A percentile compares a stretch with the other conserved stretches of the same genome.
Evolutionary conservation across 2,888 invertebrate genomes (phyloP).

Genomic region (Amorpha juglandis): DNA sequence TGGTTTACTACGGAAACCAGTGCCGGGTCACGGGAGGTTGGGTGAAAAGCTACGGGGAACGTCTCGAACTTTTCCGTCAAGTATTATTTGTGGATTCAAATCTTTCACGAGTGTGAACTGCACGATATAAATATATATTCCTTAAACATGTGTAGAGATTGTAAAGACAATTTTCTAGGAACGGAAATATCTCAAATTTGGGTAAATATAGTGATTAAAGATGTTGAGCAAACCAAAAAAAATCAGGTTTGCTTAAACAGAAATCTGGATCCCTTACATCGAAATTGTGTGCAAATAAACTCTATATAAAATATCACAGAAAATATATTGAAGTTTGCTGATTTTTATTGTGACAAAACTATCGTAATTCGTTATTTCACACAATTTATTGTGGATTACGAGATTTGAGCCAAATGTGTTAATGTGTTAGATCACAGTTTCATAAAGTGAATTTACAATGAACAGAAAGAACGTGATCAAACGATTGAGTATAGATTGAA

Average conservation of each 20-base stretch:
- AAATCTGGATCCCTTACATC: too few species aligned
- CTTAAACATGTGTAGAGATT: neutral
- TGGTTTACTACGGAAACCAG: slow-evolving; percentile 28
- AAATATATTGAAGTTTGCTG: too few species aligned
- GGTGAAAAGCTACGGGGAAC: neutral
- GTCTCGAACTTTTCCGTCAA: neutral
- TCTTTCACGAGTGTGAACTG: neutral
- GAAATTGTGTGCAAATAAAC: too few species aligned
- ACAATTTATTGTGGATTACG: neutral
- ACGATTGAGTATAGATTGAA: neutral
- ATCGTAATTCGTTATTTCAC: neutral
- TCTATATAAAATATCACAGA: too few species aligned
- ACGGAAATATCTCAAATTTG: too few species aligned
- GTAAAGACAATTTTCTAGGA: neutral
- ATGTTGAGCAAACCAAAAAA: too few species aligned
- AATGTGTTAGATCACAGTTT: neutral
- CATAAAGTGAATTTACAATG: neutral
- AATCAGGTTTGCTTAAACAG: too few species aligned
- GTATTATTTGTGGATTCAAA: neutral
- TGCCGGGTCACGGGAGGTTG: slow-evolving; percentile 19
- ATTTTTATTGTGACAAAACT: neutral
- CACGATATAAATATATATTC: neutral
- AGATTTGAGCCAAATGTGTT: slow-evolving; percentile 1
- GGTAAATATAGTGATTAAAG: too few species aligned
- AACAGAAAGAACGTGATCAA: slow-evolving; percentile 11